phyloP scores from a whole-genome alignment of 1,140 invertebrate species.

The Philopotamus ludificatus region DNA sequence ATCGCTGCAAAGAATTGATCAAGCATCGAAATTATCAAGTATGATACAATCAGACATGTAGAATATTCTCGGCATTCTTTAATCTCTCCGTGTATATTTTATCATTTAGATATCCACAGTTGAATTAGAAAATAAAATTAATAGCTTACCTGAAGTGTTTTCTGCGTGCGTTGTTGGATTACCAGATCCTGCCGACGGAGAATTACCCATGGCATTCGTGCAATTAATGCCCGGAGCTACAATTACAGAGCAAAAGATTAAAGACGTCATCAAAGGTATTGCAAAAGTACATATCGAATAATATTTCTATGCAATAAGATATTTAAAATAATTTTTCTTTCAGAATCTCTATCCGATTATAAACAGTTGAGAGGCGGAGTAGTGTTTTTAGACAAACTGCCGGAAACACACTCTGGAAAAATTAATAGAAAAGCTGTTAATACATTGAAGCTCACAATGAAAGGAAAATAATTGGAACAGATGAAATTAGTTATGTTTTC shows the following conservation, averaged over 20 bases:
- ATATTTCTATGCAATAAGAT: not conserved
- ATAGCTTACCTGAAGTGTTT: slow-evolving; percentile 61
- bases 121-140: slow-evolving; percentile 70
- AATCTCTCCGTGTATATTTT: too few species aligned
- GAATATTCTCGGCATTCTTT: too few species aligned
- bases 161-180: slow-evolving; percentile 67
- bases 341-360: slow-evolving; percentile 34
- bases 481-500: too few species aligned
- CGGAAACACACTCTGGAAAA: slow-evolving; percentile 34
- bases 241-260: slow-evolving; percentile 45
- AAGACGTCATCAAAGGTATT: slow-evolving; percentile 44
- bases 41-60: too few species aligned
- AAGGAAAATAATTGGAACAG: not conserved
- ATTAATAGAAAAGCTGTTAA: slow-evolving; percentile 31
- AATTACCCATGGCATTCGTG: slow-evolving; percentile 59
- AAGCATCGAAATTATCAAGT: slow-evolving; percentile 72
- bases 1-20: slow-evolving; percentile 70
- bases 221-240: slow-evolving; percentile 46
- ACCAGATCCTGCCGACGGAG: slow-evolving; percentile 57
- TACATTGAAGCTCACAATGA: slow-evolving; percentile 14
- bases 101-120: slow-evolving; percentile 1
- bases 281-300: not conserved
- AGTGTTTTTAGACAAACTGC: slow-evolving; percentile 35
- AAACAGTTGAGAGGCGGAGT: slow-evolving; percentile 38
- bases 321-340: slow-evolving; percentile 18